Evolutionary conservation across 2,888 invertebrate species (phyloP).

Genomic region (Ichneumoninae sp.): DNA sequence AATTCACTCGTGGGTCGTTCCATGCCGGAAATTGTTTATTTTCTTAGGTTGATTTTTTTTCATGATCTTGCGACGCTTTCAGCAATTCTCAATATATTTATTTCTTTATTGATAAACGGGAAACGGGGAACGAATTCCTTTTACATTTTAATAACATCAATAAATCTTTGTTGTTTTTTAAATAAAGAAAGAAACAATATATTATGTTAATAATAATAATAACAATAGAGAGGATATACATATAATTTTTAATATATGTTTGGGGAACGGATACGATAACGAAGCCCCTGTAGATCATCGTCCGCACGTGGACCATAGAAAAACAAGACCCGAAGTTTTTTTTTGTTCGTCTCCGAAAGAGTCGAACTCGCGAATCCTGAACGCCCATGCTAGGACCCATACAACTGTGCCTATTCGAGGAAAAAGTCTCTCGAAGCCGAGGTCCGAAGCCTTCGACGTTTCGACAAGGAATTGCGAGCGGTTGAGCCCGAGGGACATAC

Average conservation of each 20-base stretch:
- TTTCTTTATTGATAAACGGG: too few relatives aligned
- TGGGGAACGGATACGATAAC: constrained; percentile 16
- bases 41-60: background rate
- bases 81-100: background rate
- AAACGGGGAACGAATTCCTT: too few relatives aligned
- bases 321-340: background rate
- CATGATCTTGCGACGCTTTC: background rate
- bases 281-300: constrained; percentile 19
- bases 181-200: background rate
- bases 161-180: too few relatives aligned
- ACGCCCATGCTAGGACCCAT: constrained; percentile 11
- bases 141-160: too few relatives aligned
- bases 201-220: background rate
- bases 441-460: constrained; percentile 66
- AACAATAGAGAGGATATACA: too few relatives aligned
- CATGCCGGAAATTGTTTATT: background rate
- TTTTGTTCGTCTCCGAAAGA: constrained; percentile 24
- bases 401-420: constrained; percentile 20
- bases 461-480: constrained; percentile 76
- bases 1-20: background rate
- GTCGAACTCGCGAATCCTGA: constrained; percentile 41
- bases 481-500: constrained; percentile 75
- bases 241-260: background rate
- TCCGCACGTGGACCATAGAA: constrained; percentile 11
- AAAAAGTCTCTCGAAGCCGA: constrained; percentile 39